Conservation (phyloP, 2,113 vertebrate genomes). For the Alligator mississippiensis region DNA sequence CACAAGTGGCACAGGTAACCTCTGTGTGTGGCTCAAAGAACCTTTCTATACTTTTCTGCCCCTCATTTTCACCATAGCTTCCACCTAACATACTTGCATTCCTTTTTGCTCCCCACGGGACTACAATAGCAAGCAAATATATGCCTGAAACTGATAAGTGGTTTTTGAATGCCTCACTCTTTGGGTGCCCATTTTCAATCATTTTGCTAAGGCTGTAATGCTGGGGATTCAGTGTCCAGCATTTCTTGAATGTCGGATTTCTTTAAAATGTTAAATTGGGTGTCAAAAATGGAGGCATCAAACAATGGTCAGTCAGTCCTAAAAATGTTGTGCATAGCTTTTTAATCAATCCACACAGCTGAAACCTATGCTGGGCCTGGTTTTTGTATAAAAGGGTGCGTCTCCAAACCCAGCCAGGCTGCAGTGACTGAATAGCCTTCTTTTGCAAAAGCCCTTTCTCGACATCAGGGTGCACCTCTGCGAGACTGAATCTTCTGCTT, state of each 20-base stretch:
- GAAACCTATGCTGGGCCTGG: not conserved
- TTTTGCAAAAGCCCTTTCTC: not conserved
- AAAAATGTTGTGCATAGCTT: conserved; percentile 6
- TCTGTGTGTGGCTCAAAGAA: not conserved
- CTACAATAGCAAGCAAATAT: not conserved
- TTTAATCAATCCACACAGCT: not conserved
- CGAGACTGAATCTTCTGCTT: not conserved
- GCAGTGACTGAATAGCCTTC: not conserved
- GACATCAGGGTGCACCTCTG: not conserved
- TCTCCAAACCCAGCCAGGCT: not conserved
- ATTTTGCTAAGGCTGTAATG: rapidly evolving
- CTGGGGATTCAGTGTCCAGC: not conserved
- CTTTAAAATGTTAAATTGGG: not conserved
- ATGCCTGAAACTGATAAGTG: not conserved
- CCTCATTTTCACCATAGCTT: not conserved
- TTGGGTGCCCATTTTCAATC: not conserved
- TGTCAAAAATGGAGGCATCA: not conserved
- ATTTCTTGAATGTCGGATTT: not conserved
- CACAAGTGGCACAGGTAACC: no score
- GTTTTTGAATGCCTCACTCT: not conserved
- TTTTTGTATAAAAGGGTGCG: not conserved
- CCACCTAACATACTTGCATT: not conserved
- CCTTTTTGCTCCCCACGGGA: not conserved
- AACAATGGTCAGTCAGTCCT: not conserved
- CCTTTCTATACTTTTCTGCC: not conserved